Evolutionary conservation across 2,888 invertebrate genomes (phyloP), one percentile per base, ranked within the genome.

Genomic region (Chironomus tentans): DNA sequence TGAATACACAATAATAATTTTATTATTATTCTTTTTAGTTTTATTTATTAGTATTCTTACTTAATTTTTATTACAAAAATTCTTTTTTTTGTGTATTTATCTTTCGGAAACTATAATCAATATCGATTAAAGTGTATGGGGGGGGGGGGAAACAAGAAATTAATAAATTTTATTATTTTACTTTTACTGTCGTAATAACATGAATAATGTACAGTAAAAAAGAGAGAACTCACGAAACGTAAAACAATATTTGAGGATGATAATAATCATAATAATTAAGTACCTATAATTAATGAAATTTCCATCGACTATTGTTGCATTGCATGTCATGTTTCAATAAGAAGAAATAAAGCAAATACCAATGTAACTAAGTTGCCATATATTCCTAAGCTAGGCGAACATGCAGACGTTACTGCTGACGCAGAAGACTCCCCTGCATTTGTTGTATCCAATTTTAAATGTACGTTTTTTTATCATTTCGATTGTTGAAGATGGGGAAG

Each of bases 331-430:
- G 78, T 79, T 68, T 77, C 77, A 12, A 70, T 78, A 7, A 77
- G 56, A 61, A 78, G 73, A 48, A 79, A 77, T 15, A 78, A 69
- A 13, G 77, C 65, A 22, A 65, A 77, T 21, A 79, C 61, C 46
- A 78, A 77, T 65, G 78, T 78, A 62, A 78, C 71, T 46, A 78
- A 68, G 78, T 77, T 78, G 12, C 77, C 77, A 69, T 78, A 78
- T 47, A 76, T 69, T 74, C 76, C 47, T 68, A 68, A 50, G 21
- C 70, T 73, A 18, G 77, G 69, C 28, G 77, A 77, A 56, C 69
- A 68, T 69, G 83, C 82, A 78, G 83, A 81, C 79, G 83, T 83
- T 18, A 84, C 82, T 76, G 83, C 84, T 70, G 83, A 83, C 74
- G 83, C 83, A 74, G 83, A 83, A 69, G 83, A 83, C 81, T 83